Base-by-base conservation (phyloP, 2,797 vertebrate species). In the Pangasius macronema region DNA sequence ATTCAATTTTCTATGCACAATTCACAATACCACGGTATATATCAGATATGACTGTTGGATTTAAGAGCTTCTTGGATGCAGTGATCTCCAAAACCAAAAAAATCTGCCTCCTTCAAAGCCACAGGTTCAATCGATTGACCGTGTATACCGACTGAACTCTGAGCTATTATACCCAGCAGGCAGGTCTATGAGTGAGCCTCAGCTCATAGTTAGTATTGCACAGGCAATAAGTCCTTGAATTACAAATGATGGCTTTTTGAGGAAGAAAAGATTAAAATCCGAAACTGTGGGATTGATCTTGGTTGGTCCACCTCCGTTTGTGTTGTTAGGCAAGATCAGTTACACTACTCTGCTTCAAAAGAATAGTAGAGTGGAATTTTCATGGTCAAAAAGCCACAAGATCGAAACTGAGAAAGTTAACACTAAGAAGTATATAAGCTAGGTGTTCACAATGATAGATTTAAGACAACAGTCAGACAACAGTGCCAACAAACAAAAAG, bases 151-250 rank as follows among this genome's bases (percentile, higher is more conserved):
- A 87, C 42, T 85, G 51, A 90, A 83, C 73, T 83, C 46, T 83
- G 46, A 65, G 70, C 73, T 85, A 70, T 85, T 70, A 68, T 65
- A 86, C 82, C 55, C n/a, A 75, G 70, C 39, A 51, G 57, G 76
- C 84, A 20, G 67, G 33, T 36, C 73, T 77, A 57, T 59, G 59
- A 49, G 73, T 86, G 88, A 61, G 39, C 83, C 88, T 86, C 82
- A 51, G 80, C 65, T 87, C 83, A 61, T 79, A 67, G 46, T 77
- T 68, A 24, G n/a, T 49, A 90, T 83, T 77, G 67, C 81, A 86
- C 59, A 84, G 84, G 73, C 84, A 87, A 84, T 63, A 87, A 84
- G 90, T 84, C 61, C 81, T 72, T 89, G 82, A 85, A 87, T 87
- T 84, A 61, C 11, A 57, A 59, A 75, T 36, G 30, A 72, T 39